These are phyloP conservation scores for Agriopis marginaria DNA, from an alignment of 2,888 invertebrate species.

Conservation along the genomic window DNA sequence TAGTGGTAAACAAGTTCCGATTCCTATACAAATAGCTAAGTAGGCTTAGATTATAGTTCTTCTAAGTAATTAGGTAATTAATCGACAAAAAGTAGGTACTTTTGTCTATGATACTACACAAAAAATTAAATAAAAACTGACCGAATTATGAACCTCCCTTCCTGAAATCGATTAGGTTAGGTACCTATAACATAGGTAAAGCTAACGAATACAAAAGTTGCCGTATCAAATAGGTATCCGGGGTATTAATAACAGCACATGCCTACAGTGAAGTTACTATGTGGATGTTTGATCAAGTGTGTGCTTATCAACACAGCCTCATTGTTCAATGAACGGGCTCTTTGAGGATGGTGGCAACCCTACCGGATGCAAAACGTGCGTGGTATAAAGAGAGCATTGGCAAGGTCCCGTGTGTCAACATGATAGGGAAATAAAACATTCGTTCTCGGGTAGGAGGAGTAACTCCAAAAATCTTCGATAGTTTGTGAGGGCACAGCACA, in stretches of 20 bases:
- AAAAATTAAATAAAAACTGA: background rate
- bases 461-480: too few relatives aligned
- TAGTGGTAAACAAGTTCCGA: too few relatives aligned
- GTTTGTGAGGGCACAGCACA: too few relatives aligned
- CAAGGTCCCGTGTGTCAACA: constrained; percentile 45
- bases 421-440: constrained; percentile 14
- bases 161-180: background rate
- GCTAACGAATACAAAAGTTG: constrained; percentile 2
- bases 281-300: constrained; percentile 80
- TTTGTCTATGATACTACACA: too few relatives aligned
- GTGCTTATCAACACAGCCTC: constrained; percentile 70
- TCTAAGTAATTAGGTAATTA: too few relatives aligned
- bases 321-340: constrained; percentile 68
- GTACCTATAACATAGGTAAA: background rate
- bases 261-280: constrained; percentile 38
- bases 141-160: background rate
- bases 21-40: too few relatives aligned
- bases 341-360: constrained; percentile 62
- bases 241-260: constrained; percentile 15
- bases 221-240: constrained; percentile 15
- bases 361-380: constrained; percentile 64
- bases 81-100: too few relatives aligned
- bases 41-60: too few relatives aligned
- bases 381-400: constrained; percentile 48
- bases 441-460: too few relatives aligned